Evolutionary conservation across 2,888 invertebrate species (phyloP).

Genomic region (Calameuta idolon): DNA sequence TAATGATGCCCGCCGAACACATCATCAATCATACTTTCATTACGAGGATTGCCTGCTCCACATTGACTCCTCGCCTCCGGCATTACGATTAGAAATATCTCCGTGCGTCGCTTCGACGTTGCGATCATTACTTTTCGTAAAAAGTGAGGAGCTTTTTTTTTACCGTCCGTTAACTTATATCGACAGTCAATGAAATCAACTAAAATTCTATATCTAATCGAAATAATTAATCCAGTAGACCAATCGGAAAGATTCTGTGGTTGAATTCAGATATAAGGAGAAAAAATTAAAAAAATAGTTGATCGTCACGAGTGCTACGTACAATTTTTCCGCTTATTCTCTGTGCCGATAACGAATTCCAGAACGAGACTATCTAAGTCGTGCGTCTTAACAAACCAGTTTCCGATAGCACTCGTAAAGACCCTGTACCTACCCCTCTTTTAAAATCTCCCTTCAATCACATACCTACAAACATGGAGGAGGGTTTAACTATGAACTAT

Average conservation of each 20-base stretch:
- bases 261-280: too few relatives aligned
- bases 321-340: neutral
- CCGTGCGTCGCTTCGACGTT: neutral
- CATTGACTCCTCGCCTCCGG: constrained; percentile 57
- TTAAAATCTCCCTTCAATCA: constrained; percentile 59
- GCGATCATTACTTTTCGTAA: constrained; percentile 30
- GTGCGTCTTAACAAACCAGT: constrained; percentile 43
- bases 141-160: constrained; percentile 32
- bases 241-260: neutral
- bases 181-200: neutral
- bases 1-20: constrained; percentile 59
- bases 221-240: neutral
- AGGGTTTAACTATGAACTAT: constrained; percentile 19
- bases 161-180: neutral
- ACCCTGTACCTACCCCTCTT: constrained; percentile 37
- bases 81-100: constrained; percentile 43
- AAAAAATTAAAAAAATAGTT: too few relatives aligned
- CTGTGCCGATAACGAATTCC: neutral
- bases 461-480: constrained; percentile 22
- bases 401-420: constrained; percentile 58
- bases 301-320: neutral
- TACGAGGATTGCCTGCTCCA: constrained; percentile 61
- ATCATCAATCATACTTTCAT: constrained; percentile 67
- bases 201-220: neutral
- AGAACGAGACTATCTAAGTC: constrained; percentile 17